Percentiles rank a stretch among this genome's conserved stretches.
Conservation (phyloP, 2,797 vertebrate genomes). For the Orestias chungarensis region DNA sequence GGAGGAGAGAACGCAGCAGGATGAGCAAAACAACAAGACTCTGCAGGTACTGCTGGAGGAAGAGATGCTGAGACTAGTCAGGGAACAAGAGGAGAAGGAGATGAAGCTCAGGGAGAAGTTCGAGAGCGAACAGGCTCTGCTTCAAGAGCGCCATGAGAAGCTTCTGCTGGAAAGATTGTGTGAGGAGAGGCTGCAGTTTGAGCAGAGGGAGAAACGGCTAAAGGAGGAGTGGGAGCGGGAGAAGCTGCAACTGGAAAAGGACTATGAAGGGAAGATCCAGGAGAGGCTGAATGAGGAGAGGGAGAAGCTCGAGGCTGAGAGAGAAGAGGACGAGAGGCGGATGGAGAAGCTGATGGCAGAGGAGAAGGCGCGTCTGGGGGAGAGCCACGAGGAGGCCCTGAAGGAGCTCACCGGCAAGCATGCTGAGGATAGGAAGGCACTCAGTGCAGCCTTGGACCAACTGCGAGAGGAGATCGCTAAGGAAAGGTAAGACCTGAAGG, state of each 20-base stretch:
- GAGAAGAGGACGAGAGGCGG: constrained; percentile 60
- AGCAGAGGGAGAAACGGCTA: constrained; percentile 61
- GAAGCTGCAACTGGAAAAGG: constrained; percentile 70
- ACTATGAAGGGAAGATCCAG: constrained; percentile 69
- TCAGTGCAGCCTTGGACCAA: constrained; percentile 74
- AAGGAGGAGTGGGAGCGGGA: constrained; percentile 67
- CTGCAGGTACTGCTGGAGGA: constrained; percentile 74
- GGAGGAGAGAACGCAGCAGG: constrained; percentile 66
- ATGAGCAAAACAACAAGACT: constrained; percentile 67
- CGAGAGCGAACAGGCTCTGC: constrained; percentile 46
- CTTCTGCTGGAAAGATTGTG: constrained; percentile 31
- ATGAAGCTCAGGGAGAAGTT: constrained; percentile 54
- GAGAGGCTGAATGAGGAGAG: constrained; percentile 64
- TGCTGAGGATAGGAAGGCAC: constrained; percentile 71
- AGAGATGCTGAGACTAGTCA: constrained; percentile 69
- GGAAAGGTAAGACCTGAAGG: constrained; percentile 84
- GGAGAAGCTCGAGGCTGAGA: constrained; percentile 49
- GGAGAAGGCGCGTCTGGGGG: constrained; percentile 63
- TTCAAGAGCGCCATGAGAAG: constrained; percentile 53
- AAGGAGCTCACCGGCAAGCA: constrained; percentile 74
- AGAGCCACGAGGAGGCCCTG: constrained; percentile 65
- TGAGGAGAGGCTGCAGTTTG: constrained; percentile 48
- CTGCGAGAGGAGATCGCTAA: constrained; percentile 82
- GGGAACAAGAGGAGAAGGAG: constrained; percentile 76
- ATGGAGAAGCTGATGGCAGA: constrained; percentile 50